A percentile compares a stretch with the other conserved stretches of the same genome.
phyloP scores from a whole-genome alignment of 2,888 invertebrate genomes.

The Euspilapteryx auroguttella region DNA sequence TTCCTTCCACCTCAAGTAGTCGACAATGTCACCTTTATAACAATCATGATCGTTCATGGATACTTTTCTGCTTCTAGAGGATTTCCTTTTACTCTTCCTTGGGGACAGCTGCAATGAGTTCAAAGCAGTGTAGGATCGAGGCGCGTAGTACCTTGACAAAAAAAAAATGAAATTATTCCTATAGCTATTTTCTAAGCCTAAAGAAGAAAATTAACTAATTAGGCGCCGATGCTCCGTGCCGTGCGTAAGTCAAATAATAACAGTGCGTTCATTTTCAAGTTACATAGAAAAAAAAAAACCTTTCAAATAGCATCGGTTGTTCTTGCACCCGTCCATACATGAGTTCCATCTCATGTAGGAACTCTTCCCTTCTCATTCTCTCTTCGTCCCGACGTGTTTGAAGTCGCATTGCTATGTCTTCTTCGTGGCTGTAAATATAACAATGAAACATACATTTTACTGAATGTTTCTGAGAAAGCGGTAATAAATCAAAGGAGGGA shows the following conservation, averaged over 20 bases:
- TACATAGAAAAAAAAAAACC: too few species aligned
- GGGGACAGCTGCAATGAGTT: constrained; percentile 35
- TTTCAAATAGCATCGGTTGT: constrained; percentile 71
- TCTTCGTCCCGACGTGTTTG: constrained; percentile 71
- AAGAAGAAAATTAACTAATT: too few species aligned
- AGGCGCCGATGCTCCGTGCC: too few species aligned
- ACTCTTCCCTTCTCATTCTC: constrained; percentile 66
- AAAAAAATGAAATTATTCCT: too few species aligned
- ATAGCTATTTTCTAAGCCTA: too few species aligned
- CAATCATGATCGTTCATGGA: constrained; percentile 38
- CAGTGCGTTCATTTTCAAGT: too few species aligned
- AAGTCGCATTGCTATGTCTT: constrained; percentile 68
- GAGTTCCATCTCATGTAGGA: constrained; percentile 70
- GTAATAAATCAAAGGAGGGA: too few species aligned
- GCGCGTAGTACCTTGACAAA: constrained; percentile 68
- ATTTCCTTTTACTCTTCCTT: constrained; percentile 23
- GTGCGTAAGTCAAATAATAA: too few species aligned
- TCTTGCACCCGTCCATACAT: constrained; percentile 71
- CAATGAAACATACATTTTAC: too few species aligned
- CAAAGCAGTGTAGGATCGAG: constrained; percentile 27
- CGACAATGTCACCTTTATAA: constrained; percentile 26
- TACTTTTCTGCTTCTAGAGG: constrained; percentile 29
- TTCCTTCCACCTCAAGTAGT: too few species aligned
- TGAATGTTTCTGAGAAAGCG: too few species aligned
- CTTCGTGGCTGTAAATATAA: constrained; percentile 67